These are phyloP conservation scores for Ammodytes dubius DNA, from an alignment of 2,113 vertebrate species.

Conservation along the genomic window DNA sequence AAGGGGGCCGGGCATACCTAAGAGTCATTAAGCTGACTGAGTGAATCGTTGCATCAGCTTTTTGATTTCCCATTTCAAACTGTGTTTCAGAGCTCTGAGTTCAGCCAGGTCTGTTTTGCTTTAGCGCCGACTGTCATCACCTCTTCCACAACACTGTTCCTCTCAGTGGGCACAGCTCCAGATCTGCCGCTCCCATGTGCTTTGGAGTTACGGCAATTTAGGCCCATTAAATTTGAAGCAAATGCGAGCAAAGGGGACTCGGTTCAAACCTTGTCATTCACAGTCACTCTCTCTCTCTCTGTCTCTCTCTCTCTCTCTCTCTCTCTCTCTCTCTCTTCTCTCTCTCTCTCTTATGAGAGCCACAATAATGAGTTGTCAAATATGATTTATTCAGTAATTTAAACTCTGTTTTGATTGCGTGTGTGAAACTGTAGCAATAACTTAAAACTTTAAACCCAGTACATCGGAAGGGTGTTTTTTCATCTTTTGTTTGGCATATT, in stretches of 20 bases:
- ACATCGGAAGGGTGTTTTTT: not conserved
- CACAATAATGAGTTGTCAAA: constrained; percentile 65
- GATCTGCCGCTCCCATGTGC: constrained; percentile 34
- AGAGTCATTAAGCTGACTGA: not conserved
- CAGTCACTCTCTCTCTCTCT: constrained; percentile 16
- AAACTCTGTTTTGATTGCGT: constrained; percentile 33
- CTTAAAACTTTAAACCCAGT: not conserved
- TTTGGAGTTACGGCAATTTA: constrained; percentile 42
- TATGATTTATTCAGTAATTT: constrained; percentile 65
- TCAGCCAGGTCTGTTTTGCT: constrained; percentile 25
- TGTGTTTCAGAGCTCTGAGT: not conserved
- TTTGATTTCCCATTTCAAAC: constrained; percentile 16
- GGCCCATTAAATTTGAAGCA: constrained; percentile 62
- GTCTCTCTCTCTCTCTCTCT: constrained; percentile 1
- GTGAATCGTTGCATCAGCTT: not conserved
- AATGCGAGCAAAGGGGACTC: constrained; percentile 32
- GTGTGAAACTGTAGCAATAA: constrained; percentile 32
- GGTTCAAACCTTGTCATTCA: constrained; percentile 47
- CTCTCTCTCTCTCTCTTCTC: not conserved
- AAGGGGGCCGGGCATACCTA: not conserved
- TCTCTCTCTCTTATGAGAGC: not conserved
- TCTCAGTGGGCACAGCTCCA: constrained; percentile 49
- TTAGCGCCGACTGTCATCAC: constrained; percentile 42
- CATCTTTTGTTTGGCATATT: not conserved
- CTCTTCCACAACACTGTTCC: constrained; percentile 16